Evolutionary conservation across 2,888 invertebrate species (phyloP).

Genomic region (Smittia sp.): DNA sequence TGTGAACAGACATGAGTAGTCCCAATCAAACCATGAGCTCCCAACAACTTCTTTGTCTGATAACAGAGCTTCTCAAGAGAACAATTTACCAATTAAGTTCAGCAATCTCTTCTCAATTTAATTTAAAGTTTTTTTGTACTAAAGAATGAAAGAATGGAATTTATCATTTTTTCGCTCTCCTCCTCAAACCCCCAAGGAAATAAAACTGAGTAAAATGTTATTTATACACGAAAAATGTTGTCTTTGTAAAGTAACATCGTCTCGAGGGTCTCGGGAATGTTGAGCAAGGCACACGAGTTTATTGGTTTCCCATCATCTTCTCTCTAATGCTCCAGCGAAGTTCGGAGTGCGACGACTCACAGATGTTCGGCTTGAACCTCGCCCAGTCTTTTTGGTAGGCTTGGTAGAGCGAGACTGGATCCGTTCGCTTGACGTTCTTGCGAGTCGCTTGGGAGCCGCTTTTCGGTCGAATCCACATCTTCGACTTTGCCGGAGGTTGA

Average conservation of each 20-base stretch:
- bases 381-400: constrained; percentile 73
- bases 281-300: neutral
- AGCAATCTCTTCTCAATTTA: neutral
- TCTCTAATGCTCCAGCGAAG: constrained; percentile 69
- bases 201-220: constrained; percentile 8
- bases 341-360: constrained; percentile 65
- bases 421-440: constrained; percentile 54
- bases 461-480: constrained; percentile 44
- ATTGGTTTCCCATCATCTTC: constrained; percentile 59
- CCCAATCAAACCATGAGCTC: too few relatives aligned
- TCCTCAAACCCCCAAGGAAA: neutral
- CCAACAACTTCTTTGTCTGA: constrained; percentile 12
- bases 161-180: constrained; percentile 1
- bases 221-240: constrained; percentile 8
- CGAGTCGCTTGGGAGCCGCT: neutral
- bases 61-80: neutral
- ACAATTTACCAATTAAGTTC: constrained; percentile 1
- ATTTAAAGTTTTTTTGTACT: neutral
- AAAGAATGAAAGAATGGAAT: neutral
- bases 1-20: too few relatives aligned
- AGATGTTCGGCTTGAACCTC: constrained; percentile 65
- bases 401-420: constrained; percentile 75
- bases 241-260: too few relatives aligned
- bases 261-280: neutral
- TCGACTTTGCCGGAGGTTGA: neutral